Conservation (phyloP, 2,797 vertebrate species). For the Darevskia mixta region DNA sequence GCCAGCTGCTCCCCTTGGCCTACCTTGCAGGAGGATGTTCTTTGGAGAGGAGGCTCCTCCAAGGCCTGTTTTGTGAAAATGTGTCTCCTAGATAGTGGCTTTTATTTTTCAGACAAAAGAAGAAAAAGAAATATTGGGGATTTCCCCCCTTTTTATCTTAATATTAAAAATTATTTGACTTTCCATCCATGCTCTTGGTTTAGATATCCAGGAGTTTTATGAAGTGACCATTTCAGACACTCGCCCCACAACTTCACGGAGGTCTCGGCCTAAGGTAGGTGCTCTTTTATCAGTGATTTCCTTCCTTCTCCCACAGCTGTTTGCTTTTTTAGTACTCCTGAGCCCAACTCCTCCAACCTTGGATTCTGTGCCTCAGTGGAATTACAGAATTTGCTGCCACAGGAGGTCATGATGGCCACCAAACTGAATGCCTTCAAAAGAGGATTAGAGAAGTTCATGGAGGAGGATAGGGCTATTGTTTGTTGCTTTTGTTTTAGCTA, state of each 20-base stretch:
- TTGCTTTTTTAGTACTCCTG: too few relatives aligned
- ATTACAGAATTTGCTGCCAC: too few relatives aligned
- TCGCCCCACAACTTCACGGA: not conserved
- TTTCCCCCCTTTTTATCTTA: not conserved
- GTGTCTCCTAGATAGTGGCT: not conserved
- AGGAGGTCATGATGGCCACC: too few relatives aligned
- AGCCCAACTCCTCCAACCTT: too few relatives aligned
- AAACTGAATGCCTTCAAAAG: too few relatives aligned
- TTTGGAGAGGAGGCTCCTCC: not conserved
- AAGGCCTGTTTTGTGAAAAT: not conserved
- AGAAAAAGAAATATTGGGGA: not conserved
- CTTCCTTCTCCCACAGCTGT: too few relatives aligned
- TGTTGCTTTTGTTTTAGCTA: too few relatives aligned
- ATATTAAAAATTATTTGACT: not conserved
- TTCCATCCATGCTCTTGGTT: not conserved
- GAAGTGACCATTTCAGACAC: not conserved
- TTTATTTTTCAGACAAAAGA: too few relatives aligned
- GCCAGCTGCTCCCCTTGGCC: not conserved
- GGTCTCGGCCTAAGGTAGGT: slow-evolving; percentile 19
- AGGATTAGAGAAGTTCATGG: too few relatives aligned
- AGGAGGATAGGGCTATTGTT: too few relatives aligned
- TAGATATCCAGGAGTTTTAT: slow-evolving; percentile 48
- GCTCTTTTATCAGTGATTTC: not conserved
- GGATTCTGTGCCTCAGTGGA: too few relatives aligned
- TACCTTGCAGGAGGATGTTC: not conserved